Evolutionary conservation across 2,113 vertebrate genomes (phyloP).

Genomic region (Scatophagus argus): DNA sequence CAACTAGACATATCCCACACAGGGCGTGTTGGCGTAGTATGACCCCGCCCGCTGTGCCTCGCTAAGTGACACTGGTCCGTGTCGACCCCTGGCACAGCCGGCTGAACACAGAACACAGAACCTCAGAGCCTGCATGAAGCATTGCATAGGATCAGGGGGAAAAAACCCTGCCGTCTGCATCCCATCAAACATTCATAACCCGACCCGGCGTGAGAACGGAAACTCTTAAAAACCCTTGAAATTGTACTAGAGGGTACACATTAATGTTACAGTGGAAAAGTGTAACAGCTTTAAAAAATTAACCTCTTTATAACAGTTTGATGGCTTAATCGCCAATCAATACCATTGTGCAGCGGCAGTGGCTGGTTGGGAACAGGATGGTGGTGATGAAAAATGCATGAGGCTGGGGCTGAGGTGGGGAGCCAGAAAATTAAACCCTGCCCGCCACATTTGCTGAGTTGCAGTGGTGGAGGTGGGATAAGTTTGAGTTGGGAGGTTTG

Average conservation of each 20-base stretch:
- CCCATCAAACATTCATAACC: constrained; percentile 78
- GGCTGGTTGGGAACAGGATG: constrained; percentile 71
- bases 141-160: constrained; percentile 16
- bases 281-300: constrained; percentile 82
- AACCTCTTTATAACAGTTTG: constrained; percentile 88
- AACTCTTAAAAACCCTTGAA: constrained; percentile 64
- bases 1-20: constrained; percentile 66
- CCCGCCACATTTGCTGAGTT: constrained; percentile 85
- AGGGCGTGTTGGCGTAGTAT: constrained; percentile 38
- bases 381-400: constrained; percentile 90
- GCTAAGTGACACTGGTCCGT: constrained; percentile 62
- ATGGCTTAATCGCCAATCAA: constrained; percentile 91
- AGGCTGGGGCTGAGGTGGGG: constrained; percentile 80
- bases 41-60: constrained; percentile 42
- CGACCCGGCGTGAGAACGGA: constrained; percentile 52
- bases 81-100: constrained; percentile 65
- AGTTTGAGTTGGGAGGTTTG: constrained; percentile 55
- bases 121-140: constrained; percentile 54
- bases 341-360: constrained; percentile 82
- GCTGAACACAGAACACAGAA: constrained; percentile 66
- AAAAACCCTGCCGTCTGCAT: constrained; percentile 43
- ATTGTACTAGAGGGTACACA: constrained; percentile 36
- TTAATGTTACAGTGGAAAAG: constrained; percentile 58
- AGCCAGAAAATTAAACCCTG: constrained; percentile 87
- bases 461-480: constrained; percentile 78